Conservation (phyloP, 2,797 vertebrate genomes). For the Champsocephalus gunnari region DNA sequence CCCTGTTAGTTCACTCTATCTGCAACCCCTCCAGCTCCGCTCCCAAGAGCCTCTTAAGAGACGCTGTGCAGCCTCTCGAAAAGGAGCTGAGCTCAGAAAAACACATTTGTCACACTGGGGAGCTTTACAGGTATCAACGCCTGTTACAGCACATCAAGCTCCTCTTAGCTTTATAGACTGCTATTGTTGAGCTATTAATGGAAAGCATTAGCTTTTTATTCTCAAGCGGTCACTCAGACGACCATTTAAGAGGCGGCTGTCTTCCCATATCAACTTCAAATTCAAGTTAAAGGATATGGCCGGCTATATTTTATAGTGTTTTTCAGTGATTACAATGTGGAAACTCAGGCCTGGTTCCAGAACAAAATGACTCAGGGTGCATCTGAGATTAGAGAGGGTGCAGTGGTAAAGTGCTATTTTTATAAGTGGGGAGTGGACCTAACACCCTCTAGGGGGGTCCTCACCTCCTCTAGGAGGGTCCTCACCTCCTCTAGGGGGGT, state of each 20-base stretch:
- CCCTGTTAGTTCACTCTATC: constrained; percentile 74
- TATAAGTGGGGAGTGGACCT: too few relatives aligned
- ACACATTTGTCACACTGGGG: constrained; percentile 68
- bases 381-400: too few relatives aligned
- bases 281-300: neutral
- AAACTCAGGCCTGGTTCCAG: too few relatives aligned
- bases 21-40: constrained; percentile 53
- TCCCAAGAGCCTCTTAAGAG: constrained; percentile 71
- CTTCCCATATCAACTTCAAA: neutral
- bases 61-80: constrained; percentile 40
- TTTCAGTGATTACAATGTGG: too few relatives aligned
- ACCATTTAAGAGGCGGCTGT: neutral
- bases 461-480: too few relatives aligned
- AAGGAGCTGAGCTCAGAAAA: constrained; percentile 71
- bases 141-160: constrained; percentile 26
- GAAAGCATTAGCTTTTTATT: constrained; percentile 10
- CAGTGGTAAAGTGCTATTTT: too few relatives aligned
- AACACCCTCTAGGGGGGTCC: too few relatives aligned
- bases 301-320: neutral
- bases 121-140: constrained; percentile 51
- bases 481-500: too few relatives aligned
- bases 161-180: constrained; percentile 23
- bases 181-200: constrained; percentile 17
- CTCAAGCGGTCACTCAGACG: neutral
- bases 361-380: too few relatives aligned